phyloP scores from a whole-genome alignment of 2,113 vertebrate species.

The Chlorocebus sabaeus region DNA sequence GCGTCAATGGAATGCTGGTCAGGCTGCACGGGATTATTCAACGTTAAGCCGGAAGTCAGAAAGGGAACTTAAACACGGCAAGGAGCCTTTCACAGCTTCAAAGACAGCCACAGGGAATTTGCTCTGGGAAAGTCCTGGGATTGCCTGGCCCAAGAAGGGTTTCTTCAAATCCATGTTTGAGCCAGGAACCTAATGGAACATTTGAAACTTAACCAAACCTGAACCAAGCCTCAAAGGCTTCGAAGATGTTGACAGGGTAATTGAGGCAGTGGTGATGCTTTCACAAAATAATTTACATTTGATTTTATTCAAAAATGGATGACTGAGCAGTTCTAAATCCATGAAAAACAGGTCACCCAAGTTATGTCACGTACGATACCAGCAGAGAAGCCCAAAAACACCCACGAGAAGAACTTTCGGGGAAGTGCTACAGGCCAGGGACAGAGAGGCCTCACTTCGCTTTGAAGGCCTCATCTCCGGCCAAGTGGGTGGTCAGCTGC shows the following conservation, averaged over 20 bases:
- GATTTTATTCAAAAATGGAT: not conserved
- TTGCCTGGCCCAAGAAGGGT: not conserved
- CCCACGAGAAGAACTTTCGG: not conserved
- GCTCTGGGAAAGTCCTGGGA: not conserved
- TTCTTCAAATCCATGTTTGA: not conserved
- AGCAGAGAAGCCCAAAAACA: not conserved
- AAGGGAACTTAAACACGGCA: not conserved
- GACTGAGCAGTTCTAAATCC: not conserved
- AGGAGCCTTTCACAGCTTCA: not conserved
- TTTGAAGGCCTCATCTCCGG: not conserved
- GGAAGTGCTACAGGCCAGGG: not conserved
- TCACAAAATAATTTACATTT: not conserved
- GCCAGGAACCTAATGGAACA: not conserved
- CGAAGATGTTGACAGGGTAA: not conserved
- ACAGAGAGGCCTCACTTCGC: not conserved
- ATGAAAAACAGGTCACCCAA: not conserved
- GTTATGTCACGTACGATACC: not conserved
- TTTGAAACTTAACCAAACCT: not conserved
- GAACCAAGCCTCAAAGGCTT: not conserved
- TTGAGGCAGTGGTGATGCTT: not conserved
- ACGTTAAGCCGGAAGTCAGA: not conserved
- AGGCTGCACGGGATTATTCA: not conserved
- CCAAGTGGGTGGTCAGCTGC: not conserved
- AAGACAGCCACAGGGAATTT: not conserved
- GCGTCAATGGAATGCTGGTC: not conserved